Evolutionary conservation across 2,113 vertebrate species (phyloP), one percentile per base, ranked within the genome.

Genomic region (Natator depressus): DNA sequence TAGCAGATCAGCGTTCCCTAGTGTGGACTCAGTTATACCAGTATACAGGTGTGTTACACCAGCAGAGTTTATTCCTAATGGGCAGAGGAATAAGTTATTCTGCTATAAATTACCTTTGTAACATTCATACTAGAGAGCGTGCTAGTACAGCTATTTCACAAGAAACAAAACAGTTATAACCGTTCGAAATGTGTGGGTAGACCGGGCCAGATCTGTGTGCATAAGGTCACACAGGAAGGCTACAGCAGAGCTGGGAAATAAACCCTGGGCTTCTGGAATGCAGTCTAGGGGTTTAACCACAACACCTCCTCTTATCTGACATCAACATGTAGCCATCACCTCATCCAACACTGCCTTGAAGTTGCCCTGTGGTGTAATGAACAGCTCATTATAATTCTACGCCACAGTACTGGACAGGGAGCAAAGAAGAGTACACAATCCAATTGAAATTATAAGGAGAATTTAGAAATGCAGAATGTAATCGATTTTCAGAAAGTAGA

Each of bases 21-120:
- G 90, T 69, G 75, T 27, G 2, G 2, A 1, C 10, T 1, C 85
- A 3, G 57, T 90, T 42, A 50, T 3, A 13, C 31, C 78, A 55
- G 5, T 31, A 9, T 14, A 42, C 69, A 47, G 8, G 11, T 6
- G 11, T n/a, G 84, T 4, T 11, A 0, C 42, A 20, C 0, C 11
- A 31, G 1, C 3, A 55, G 4, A 42, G 49, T 78, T 80, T 53
- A 62, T 75, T 79, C 29, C 4, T 29, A 5, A 2, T 3, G 17
- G 51, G 38, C 57, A 59, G 29, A 53, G 8, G 0, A 78, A 20
- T 5, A 20, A 46, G 9, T 10, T 54, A 89, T 50, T 22, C 12
- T 47, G 75, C 20, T 13, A 20, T 38, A 69, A 19, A 9, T n/a
- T 20, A 69, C 17, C 35, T 1, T n/a, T n/a, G 65, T 69, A 24